phyloP scores from a whole-genome alignment of 2,113 vertebrate species.

The Silurus glanis region DNA sequence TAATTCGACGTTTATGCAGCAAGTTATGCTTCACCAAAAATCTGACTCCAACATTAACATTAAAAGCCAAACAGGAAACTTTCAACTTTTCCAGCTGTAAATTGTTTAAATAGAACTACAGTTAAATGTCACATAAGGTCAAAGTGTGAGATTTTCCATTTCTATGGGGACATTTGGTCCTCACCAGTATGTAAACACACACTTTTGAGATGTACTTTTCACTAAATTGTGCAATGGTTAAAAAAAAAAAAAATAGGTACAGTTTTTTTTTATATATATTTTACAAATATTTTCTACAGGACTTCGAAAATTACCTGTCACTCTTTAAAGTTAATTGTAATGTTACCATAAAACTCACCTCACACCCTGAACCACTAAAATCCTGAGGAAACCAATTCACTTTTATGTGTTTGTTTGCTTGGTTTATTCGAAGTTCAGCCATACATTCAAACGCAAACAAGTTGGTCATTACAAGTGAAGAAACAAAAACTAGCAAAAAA shows the following conservation, averaged over 20 bases:
- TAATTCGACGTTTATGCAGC: background rate
- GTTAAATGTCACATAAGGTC: no score
- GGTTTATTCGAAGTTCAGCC: background rate
- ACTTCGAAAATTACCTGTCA: background rate
- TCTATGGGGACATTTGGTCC: no score
- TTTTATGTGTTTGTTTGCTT: no score
- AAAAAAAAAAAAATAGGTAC: background rate
- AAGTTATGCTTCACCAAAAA: background rate
- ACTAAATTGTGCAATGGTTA: background rate
- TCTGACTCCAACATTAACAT: background rate
- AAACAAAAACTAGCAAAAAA: background rate
- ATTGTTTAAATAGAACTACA: background rate
- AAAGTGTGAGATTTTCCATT: no score
- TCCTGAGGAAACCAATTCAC: no score
- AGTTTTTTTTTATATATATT: background rate
- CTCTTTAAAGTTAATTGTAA: background rate
- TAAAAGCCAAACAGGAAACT: background rate
- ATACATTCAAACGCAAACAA: slow-evolving; percentile 18
- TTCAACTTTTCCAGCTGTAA: background rate
- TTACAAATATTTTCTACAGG: background rate
- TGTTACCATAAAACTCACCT: background rate
- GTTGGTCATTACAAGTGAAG: slow-evolving; percentile 23
- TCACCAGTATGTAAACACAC: background rate
- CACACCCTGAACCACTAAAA: background rate
- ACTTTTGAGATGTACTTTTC: background rate